Evolutionary conservation across 2,888 invertebrate species (phyloP), one percentile per base, ranked within the genome.

Genomic region (Coenonympha arcania): DNA sequence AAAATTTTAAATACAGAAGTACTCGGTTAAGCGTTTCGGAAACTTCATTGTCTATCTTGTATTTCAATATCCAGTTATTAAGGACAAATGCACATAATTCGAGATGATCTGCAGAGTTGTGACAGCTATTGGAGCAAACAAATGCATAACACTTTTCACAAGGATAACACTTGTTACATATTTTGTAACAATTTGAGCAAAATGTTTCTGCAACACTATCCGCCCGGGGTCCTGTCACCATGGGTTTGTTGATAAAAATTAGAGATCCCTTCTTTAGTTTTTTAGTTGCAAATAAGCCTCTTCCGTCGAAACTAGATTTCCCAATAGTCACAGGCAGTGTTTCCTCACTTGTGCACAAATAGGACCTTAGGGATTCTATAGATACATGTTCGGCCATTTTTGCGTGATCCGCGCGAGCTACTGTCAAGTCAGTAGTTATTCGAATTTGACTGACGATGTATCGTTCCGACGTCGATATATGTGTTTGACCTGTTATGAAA

Each of bases 271-370:
- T 74, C 52, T 81, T 73, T 40, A 94, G 90, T 58, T 88, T 84
- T 48, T 88, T 79, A 1, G 77, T 81, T 20, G 93, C 91, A 60
- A 93, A 90, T 15, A 94, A 63, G 19, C 93, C 93, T 56, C 92
- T 89, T 13, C 93, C 93, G 18, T 91, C 89, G 9, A 91, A 69
- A 9, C 69, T 61, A 0, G 93, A 92, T 58, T 77, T 68, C 55
- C 76, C 81, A 42, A 93, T 82, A 36, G 69, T 76, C 91, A 92
- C 92, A n/a, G 45, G 15, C 6, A 56, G 60, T 1, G 58, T 54
- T 22, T 57, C 51, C 34, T 37, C 26, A 24, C 47, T 24, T 15
- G 64, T 28, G 9, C n/a, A 19, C n/a, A n/a, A 55, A 40, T 43
- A 47, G 13, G 18, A 20, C 4, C 11, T 18, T 19, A 46, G 28